Base-by-base conservation (phyloP, 2,113 vertebrate genomes). In the Nyctereutes procyonoides region DNA sequence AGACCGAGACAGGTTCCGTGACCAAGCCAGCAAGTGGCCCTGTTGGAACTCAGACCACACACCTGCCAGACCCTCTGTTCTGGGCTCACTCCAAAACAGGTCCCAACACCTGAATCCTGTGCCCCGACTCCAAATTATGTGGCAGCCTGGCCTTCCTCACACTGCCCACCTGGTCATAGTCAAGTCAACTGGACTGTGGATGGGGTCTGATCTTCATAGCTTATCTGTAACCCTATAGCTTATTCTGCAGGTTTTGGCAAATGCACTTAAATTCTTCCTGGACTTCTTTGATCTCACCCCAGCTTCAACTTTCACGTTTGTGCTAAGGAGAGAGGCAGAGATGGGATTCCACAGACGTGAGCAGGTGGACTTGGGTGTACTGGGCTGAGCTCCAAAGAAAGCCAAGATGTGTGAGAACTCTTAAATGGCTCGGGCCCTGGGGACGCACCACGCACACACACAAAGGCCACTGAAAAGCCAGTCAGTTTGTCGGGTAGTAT, bases 341-440 rank as follows among this genome's bases (percentile, higher is more conserved):
- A 73, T 28, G 55, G 77, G 81, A 62, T 77, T 77, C 94, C 81
- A 85, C 0, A 0, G 76, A 90, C 90, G 86, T 0, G 0, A 38
- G 32, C 56, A 22, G 87, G 92, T 84, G 30, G 90, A 71, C 60
- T 81, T 53, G 51, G 92, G 87, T 95, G 74, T 53, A n/a, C 92
- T 28, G 84, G 93, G 96, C 96, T 86, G 67, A 32, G 67, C 53
- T 92, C 96, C 85, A 96, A 56, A 56, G 95, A 96, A 96, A 97
- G 92, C 87, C 74, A 69, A 96, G 94, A 95, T 48, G 58, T 81
- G 87, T 97, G 97, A 95, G 97, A 92, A 96, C 79, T 80, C 76
- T 82, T 43, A 28, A 35, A 28, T 10, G 67, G 91, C 71, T 32
- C 26, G 32, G 65, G 48, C 87, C 71, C 82, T 6, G 60, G 73